Evolutionary conservation across 2,888 invertebrate genomes (phyloP), one percentile per base, ranked within the genome.

Genomic region (Dryocosmus kuriphilus): DNA sequence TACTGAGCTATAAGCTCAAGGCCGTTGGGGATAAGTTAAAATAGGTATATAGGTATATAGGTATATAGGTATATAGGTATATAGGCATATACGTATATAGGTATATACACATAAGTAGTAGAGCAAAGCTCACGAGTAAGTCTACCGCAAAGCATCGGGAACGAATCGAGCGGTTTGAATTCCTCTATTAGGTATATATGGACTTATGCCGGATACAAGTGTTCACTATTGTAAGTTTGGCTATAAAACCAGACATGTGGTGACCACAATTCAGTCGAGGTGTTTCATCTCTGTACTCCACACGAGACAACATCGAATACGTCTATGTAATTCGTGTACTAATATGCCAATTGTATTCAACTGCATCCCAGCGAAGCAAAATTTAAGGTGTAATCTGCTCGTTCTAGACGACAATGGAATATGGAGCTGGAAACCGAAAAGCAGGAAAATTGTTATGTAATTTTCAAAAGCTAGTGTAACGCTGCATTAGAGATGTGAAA

Each of bases 61-160:
- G 51, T n/a, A 22, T 51, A 51, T 51, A 51, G 14, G 51, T n/a
- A 22, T 51, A 51, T 51, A 51, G 14, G 51, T n/a, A 22, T 51
- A 51, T 51, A 51, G 14, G 51, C 9, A 22, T 51, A 51, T 51
- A 38, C 2, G 11, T 38, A 11, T 38, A 9, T 38, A 38, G 11
- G 9, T 1, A 9, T 38, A 38, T 35, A 57, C 22, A n/a, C n/a
- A n/a, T n/a, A n/a, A n/a, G n/a, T n/a, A 63, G n/a, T 35, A n/a
- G 35, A 32, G 32, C n/a, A 63, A 63, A 63, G 63, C 63, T 63
- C 32, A 63, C 19, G n/a, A n/a, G n/a, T 63, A 63, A 63, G 63
- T 63, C 35, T 63, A 35, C 63, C 63, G 35, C 57, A 57, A 57
- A 57, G 27, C 24, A 57, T 57, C 57, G 57, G n/a, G 35, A 63